These are phyloP conservation scores for Julus scandinavius DNA, from an alignment of 2,888 invertebrate genomes.

Conservation along the genomic window DNA sequence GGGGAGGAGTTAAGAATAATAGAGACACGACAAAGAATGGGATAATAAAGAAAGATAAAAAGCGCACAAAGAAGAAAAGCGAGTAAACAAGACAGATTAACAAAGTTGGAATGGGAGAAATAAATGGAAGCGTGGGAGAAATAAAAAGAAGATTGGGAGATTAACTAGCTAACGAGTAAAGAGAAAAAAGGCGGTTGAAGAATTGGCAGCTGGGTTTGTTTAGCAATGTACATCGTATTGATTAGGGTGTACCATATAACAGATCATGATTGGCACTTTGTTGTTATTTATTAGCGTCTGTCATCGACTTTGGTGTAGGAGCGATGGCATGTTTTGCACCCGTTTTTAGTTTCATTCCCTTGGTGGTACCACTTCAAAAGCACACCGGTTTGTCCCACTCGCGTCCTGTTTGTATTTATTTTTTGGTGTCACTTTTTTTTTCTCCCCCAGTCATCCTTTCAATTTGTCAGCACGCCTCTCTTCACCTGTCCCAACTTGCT, in stretches of 20 bases:
- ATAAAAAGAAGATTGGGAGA: constrained; percentile 49
- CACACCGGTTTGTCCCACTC: not conserved
- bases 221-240: not conserved
- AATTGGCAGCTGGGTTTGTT: not conserved
- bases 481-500: constrained; percentile 34
- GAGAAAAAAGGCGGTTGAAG: not conserved
- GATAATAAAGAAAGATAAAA: too few relatives aligned
- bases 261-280: constrained; percentile 1
- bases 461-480: constrained; percentile 28
- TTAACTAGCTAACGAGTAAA: not conserved
- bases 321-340: constrained; percentile 14
- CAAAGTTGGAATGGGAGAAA: not conserved
- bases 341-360: constrained; percentile 31
- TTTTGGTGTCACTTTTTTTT: constrained; percentile 27
- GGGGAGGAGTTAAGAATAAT: too few relatives aligned
- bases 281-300: constrained; percentile 28
- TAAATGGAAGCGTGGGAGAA: not conserved
- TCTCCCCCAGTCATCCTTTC: not conserved
- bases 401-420: not conserved
- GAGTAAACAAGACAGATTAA: not conserved
- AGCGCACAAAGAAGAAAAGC: too few relatives aligned
- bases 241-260: not conserved
- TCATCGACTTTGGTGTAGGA: not conserved
- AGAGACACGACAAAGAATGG: too few relatives aligned
- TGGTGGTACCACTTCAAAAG: constrained; percentile 17